Base-by-base conservation (phyloP, 2,113 vertebrate genomes). In the Ammospiza caudacuta region DNA sequence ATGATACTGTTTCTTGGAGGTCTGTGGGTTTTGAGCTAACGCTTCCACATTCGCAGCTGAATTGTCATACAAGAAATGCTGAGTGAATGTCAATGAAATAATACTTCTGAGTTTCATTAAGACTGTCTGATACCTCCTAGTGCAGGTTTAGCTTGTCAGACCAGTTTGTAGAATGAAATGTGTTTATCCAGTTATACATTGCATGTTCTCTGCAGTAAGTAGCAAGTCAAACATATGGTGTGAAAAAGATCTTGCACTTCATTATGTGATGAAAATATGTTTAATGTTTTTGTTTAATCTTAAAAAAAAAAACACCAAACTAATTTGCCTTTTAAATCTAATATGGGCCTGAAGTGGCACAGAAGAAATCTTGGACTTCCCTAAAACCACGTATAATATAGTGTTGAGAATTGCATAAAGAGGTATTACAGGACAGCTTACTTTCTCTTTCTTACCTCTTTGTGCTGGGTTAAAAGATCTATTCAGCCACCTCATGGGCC, bases 61-160 rank as follows among this genome's bases (percentile, higher is more conserved):
- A 61, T 18, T 87, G 37, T 80, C 63, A 63, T 6, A 28, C 54
- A 88, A 87, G 67, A 89, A 91, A 74, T 86, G 75, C 83, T 94
- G 94, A 85, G 57, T 78, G 52, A 57, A 66, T 69, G 35, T 84
- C 83, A 90, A 18, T 89, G 77, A 94, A 94, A 82, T 87, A 78
- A 69, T 57, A 55, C 37, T 92, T 95, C 43, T 44, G 91, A 94
- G 80, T 96, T 96, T 86, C 5, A 28, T 64, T 92, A 87, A 92
- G 88, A 39, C 55, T 90, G 57, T 63, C 61, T 96, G 68, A 61
- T 94, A 89, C 77, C 39, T 87, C 80, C 57, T 82, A 80, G 64
- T 61, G 49, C 92, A 95, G 83, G 94, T 79, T 96, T 92, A 85
- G 90, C 92, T 84, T 41, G 15, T 92, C 91, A 84, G 94, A 93